Conservation (phyloP, 2,888 invertebrate species). For the Cetonia aurata region DNA sequence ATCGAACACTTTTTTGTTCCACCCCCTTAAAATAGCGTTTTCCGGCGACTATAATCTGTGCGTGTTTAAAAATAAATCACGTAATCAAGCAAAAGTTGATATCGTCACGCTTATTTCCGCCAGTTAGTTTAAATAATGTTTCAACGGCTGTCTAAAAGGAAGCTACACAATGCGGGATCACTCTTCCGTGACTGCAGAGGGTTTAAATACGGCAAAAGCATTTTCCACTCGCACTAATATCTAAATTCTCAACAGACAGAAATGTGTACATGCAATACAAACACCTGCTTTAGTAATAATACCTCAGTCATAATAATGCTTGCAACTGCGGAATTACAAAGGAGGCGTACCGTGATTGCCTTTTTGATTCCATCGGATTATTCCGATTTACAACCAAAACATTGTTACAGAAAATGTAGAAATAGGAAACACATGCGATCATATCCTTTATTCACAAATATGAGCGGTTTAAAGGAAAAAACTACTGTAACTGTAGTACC, state of each 20-base stretch:
- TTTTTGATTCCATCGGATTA: conserved; percentile 33
- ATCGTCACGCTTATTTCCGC: conserved; percentile 60
- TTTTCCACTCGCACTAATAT: conserved; percentile 30
- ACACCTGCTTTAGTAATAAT: conserved; percentile 21
- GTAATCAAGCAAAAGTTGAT: conserved; percentile 54
- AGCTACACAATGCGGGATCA: conserved; percentile 60
- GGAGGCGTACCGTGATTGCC: conserved; percentile 23
- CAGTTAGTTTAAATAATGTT: conserved; percentile 59
- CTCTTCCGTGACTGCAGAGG: conserved; percentile 61
- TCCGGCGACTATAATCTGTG: not conserved
- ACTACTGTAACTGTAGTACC: no score
- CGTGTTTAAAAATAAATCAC: conserved; percentile 56
- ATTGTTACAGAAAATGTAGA: no score
- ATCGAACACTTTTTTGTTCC: not conserved
- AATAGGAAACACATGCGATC: no score
- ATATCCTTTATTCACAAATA: no score
- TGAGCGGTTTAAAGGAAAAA: no score
- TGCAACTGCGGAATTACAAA: conserved; percentile 17
- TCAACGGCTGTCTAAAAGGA: conserved; percentile 60
- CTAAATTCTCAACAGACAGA: conserved; percentile 31
- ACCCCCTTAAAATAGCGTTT: not conserved
- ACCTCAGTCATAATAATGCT: not conserved
- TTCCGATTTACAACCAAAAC: not conserved
- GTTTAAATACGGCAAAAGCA: conserved; percentile 45
- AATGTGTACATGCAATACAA: conserved; percentile 25